Evolutionary conservation across 2,113 vertebrate species (phyloP).

Genomic region (Eubucco bourcierii): DNA sequence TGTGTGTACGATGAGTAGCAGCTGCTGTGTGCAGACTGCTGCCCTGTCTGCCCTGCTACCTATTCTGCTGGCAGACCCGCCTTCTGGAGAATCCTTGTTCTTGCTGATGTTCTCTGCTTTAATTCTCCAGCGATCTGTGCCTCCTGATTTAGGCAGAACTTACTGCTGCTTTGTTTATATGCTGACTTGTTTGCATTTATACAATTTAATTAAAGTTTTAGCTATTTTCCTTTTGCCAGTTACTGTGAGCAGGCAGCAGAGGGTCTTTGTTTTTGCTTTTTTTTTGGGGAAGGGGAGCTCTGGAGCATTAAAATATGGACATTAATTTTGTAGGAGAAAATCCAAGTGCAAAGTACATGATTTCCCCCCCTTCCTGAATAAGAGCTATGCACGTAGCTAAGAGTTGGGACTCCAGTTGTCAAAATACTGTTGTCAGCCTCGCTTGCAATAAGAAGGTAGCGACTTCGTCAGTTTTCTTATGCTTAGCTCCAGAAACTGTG

Average conservation of each 20-base stretch:
- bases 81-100: neutral
- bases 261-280: neutral
- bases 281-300: neutral
- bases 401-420: neutral
- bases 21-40: neutral
- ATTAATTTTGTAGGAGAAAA: neutral
- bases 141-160: neutral
- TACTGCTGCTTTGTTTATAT: neutral
- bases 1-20: neutral
- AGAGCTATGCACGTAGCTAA: neutral
- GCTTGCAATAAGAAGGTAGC: neutral
- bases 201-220: neutral
- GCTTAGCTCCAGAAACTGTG: slow-evolving; percentile 37
- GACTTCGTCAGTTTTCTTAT: neutral
- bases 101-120: neutral
- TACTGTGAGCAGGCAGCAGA: fast-evolving
- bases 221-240: neutral
- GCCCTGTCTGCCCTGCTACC: neutral
- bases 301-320: fast-evolving
- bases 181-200: neutral
- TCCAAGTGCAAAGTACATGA: neutral
- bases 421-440: neutral
- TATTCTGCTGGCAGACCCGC: neutral
- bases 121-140: neutral
- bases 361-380: neutral